Evolutionary conservation across 2,113 vertebrate species (phyloP).

Genomic region (Lepisosteus oculatus): DNA sequence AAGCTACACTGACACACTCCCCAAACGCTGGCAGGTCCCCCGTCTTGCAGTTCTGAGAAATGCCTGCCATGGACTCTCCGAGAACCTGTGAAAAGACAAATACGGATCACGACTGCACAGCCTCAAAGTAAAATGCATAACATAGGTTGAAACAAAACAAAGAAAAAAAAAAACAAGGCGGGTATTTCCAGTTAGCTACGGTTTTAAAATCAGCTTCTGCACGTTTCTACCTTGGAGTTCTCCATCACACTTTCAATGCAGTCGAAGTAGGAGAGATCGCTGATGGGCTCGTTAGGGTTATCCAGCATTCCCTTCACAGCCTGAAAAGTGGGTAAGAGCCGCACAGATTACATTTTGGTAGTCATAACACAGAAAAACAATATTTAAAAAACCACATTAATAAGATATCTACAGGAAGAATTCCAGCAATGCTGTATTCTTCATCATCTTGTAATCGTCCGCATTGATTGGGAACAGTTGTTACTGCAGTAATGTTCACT

Average conservation of each 20-base stretch:
- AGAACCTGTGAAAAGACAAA: conserved; percentile 72
- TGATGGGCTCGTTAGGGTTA: conserved; percentile 93
- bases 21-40: conserved; percentile 90
- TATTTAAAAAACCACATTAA: too few relatives aligned
- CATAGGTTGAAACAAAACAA: too few relatives aligned
- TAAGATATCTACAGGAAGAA: too few relatives aligned
- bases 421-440: too few relatives aligned
- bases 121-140: not conserved
- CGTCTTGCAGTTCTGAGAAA: conserved; percentile 96
- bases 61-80: conserved; percentile 95
- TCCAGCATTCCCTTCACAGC: conserved; percentile 93
- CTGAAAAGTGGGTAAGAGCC: conserved; percentile 49
- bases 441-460: too few relatives aligned
- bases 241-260: conserved; percentile 98
- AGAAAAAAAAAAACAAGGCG: too few relatives aligned
- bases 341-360: not conserved
- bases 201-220: conserved; percentile 12
- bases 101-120: not conserved
- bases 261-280: conserved; percentile 95
- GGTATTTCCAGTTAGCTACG: not conserved
- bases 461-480: too few relatives aligned
- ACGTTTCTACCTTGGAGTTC: conserved; percentile 87
- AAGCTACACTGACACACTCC: conserved; percentile 88
- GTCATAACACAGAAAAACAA: conserved; percentile 4
- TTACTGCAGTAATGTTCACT: too few relatives aligned